Evolutionary conservation across 2,888 invertebrate species (phyloP).

Genomic region (Torymus auratus): DNA sequence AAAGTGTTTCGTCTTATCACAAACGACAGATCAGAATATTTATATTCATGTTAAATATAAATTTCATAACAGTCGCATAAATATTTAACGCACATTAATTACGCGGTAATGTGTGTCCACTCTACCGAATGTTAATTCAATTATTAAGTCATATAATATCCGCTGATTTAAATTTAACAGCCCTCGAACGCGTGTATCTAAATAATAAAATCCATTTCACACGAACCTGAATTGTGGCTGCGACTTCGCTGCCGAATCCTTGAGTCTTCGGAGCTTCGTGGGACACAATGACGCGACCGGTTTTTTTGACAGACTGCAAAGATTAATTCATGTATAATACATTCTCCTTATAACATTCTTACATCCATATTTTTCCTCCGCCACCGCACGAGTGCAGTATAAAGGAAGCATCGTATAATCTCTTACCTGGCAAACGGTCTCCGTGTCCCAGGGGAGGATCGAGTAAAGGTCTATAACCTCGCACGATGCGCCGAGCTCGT

Average conservation of each 20-base stretch:
- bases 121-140: too few species aligned
- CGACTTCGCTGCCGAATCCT: constrained; percentile 97
- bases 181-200: not conserved
- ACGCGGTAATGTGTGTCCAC: not conserved
- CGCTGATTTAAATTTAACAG: not conserved
- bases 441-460: constrained; percentile 96
- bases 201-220: not conserved
- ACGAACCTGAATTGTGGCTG: constrained; percentile 92
- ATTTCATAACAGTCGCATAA: constrained; percentile 3
- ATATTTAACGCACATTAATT: not conserved
- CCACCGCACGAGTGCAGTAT: not conserved
- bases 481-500: constrained; percentile 86
- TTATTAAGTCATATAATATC: too few species aligned
- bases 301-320: constrained; percentile 93
- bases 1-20: too few species aligned
- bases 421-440: constrained; percentile 89
- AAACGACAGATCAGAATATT: too few species aligned
- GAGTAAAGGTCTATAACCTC: constrained; percentile 98
- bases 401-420: not conserved
- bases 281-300: constrained; percentile 92
- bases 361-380: not conserved
- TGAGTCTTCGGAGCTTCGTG: constrained; percentile 98
- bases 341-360: not conserved
- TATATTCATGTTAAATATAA: not conserved
- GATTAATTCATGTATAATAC: not conserved